phyloP scores from a whole-genome alignment of 2,113 vertebrate genomes.

The Psilopsiagon aurifrons region DNA sequence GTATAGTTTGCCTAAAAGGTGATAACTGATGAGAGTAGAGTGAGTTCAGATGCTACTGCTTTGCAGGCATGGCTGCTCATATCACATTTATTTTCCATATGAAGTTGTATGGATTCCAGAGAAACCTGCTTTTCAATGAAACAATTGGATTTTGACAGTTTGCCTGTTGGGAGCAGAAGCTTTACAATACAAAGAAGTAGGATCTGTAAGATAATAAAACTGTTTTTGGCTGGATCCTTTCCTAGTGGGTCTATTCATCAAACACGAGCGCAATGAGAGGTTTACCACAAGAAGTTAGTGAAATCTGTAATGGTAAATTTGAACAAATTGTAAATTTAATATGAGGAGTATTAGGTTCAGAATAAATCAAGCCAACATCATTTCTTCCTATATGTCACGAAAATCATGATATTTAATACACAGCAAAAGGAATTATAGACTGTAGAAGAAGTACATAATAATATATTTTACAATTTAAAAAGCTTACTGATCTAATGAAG shows the following conservation, averaged over 20 bases:
- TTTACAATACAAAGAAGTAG: background rate
- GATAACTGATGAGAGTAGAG: background rate
- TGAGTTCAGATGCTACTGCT: rapidly evolving
- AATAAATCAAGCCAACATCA: background rate
- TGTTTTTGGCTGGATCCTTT: background rate
- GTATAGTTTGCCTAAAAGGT: background rate
- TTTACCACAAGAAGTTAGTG: background rate
- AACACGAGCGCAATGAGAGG: background rate
- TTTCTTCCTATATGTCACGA: background rate
- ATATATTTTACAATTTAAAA: background rate
- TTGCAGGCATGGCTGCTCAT: background rate
- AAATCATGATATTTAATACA: background rate
- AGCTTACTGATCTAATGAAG: background rate
- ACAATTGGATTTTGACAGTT: background rate
- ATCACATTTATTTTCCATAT: background rate
- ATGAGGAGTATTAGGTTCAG: background rate
- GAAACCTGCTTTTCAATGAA: background rate
- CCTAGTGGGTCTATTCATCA: background rate
- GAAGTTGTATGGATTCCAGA: background rate
- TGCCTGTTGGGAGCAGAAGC: background rate
- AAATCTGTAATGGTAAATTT: background rate
- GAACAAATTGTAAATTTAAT: background rate
- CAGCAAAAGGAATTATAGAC: background rate
- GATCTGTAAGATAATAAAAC: background rate
- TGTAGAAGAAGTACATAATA: background rate